phyloP scores from a whole-genome alignment of 2,888 invertebrate genomes.

The Glyphotaelius pellucidus region DNA sequence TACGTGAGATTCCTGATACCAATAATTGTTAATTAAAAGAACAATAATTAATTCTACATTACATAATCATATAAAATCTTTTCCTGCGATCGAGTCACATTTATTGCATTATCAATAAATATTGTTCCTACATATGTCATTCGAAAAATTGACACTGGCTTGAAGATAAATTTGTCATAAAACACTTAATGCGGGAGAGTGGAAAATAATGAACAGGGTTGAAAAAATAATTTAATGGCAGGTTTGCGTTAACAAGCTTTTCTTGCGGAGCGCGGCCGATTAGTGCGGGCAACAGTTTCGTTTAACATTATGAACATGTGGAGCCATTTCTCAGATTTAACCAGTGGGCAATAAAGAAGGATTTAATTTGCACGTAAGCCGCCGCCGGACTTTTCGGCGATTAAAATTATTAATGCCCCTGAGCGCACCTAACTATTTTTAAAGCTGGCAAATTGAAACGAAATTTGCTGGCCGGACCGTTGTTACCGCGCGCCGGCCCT shows the following conservation, averaged over 20 bases:
- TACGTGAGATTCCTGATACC: too few species aligned
- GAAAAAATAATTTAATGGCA: background rate
- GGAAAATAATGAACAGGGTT: background rate
- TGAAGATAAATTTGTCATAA: background rate
- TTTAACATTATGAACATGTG: conserved; percentile 41
- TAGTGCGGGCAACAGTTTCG: conserved; percentile 25
- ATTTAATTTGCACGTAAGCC: conserved; percentile 64
- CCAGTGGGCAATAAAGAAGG: conserved; percentile 62
- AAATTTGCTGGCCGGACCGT: conserved; percentile 51
- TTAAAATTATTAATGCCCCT: conserved; percentile 65
- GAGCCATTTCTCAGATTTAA: conserved; percentile 63
- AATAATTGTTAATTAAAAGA: too few species aligned
- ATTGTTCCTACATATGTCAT: too few species aligned
- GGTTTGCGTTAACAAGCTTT: background rate
- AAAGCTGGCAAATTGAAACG: conserved; percentile 64
- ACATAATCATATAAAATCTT: too few species aligned
- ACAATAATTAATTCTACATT: too few species aligned
- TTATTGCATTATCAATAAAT: too few species aligned
- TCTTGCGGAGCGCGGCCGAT: background rate
- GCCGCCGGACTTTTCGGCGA: conserved; percentile 60
- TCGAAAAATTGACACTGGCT: too few species aligned
- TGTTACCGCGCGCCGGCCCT: conserved; percentile 46
- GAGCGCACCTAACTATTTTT: conserved; percentile 63
- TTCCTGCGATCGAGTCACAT: too few species aligned
- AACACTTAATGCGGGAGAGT: background rate